Conservation (phyloP, 2,888 invertebrate species). For the Drosophila mulleri region DNA sequence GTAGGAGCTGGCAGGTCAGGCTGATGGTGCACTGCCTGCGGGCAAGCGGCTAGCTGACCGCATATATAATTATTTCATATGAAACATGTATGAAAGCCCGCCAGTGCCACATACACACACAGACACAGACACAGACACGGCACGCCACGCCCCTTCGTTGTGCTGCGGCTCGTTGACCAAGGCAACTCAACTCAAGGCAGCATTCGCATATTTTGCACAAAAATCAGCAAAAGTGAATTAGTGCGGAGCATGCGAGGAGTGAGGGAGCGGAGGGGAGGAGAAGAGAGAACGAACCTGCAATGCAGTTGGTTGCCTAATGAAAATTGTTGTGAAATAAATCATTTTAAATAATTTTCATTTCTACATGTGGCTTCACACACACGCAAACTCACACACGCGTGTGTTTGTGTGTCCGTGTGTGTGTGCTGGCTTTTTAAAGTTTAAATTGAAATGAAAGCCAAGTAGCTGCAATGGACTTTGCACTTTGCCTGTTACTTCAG, state of each 20-base stretch:
- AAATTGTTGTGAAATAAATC: slow-evolving; percentile 80
- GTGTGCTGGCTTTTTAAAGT: slow-evolving; percentile 60
- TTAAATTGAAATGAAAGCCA: slow-evolving; percentile 79
- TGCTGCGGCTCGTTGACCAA: slow-evolving; percentile 14
- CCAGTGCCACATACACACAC: slow-evolving; percentile 28
- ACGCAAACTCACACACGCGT: slow-evolving; percentile 7
- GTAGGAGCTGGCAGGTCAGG: slow-evolving; percentile 12
- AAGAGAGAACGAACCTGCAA: slow-evolving; percentile 54
- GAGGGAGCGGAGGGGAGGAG: background rate
- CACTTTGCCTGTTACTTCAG: slow-evolving; percentile 80
- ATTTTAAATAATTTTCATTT: slow-evolving; percentile 78
- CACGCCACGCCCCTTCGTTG: background rate
- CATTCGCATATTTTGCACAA: slow-evolving; percentile 63
- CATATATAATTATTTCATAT: slow-evolving; percentile 79
- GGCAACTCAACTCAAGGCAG: slow-evolving; percentile 58
- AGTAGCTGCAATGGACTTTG: slow-evolving; percentile 78
- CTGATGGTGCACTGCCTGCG: slow-evolving; percentile 66
- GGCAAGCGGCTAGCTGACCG: slow-evolving; percentile 64
- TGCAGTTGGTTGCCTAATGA: slow-evolving; percentile 74
- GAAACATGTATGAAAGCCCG: slow-evolving; percentile 63
- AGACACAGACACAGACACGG: slow-evolving; percentile 1
- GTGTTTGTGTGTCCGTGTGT: background rate
- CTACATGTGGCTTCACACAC: slow-evolving; percentile 59
- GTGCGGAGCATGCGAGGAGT: slow-evolving; percentile 40
- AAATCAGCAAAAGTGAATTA: slow-evolving; percentile 80